phyloP scores from a whole-genome alignment of 1,140 invertebrate genomes.

The Pygmarrhopalites habei region DNA sequence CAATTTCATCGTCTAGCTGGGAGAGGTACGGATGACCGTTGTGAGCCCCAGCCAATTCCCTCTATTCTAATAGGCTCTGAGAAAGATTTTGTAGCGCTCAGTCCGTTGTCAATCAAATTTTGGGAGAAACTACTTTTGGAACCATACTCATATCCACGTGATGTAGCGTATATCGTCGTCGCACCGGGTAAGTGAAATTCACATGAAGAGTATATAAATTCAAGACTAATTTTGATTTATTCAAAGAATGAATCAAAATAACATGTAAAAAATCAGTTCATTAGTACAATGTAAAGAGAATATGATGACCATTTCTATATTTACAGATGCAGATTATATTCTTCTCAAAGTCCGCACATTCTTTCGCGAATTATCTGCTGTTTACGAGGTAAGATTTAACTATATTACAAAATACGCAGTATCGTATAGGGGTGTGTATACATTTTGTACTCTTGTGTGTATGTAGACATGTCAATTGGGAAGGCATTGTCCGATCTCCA shows the following conservation, averaged over 20 bases:
- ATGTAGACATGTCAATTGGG: conserved; percentile 72
- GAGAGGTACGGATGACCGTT: conserved; percentile 84
- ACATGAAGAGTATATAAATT: too few species aligned
- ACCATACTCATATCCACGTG: conserved; percentile 84
- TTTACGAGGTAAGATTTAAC: conserved; percentile 66
- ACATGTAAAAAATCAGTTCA: too few species aligned
- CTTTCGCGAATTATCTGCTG: conserved; percentile 84
- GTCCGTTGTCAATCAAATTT: conserved; percentile 83
- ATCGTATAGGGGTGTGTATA: conserved; percentile 1
- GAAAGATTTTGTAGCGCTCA: conserved; percentile 86
- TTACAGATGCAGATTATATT: conserved; percentile 82
- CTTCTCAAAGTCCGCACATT: conserved; percentile 70
- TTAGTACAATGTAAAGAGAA: too few species aligned
- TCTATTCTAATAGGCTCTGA: conserved; percentile 87
- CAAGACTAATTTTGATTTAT: too few species aligned
- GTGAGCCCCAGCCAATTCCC: conserved; percentile 93
- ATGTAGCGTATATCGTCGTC: conserved; percentile 90
- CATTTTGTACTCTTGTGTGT: neutral
- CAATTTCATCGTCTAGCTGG: conserved; percentile 93
- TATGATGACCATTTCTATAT: too few species aligned
- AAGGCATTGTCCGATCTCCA: conserved; percentile 77
- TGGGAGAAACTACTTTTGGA: conserved; percentile 93
- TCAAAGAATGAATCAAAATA: too few species aligned
- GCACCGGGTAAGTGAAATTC: too few species aligned
- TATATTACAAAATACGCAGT: too few species aligned